Evolutionary conservation across 35 echinoderm and acorn worm genomes (phyloP), one percentile per base, ranked within the genome.

Genomic region (Stichopus chloronotus): DNA sequence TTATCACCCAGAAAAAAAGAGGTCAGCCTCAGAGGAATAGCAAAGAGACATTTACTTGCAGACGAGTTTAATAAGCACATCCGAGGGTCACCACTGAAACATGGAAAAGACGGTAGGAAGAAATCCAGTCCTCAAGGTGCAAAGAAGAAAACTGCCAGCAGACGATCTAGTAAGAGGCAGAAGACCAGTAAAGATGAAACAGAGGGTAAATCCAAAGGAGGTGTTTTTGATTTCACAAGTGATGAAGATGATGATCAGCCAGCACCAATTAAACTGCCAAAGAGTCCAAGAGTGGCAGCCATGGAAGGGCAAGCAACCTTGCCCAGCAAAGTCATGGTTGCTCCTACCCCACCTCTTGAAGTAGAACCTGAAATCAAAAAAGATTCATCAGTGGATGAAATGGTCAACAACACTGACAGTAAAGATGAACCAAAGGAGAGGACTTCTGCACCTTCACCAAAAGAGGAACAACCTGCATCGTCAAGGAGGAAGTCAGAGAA

Each of bases 191-290:
- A 89, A 19, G 87, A 65, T 25, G 87, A 63, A 56, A 25, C 57
- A 25, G 59, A 89, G 87, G 54, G 9, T 53, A 89, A 89, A 24
- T 54, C 30, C 52, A 72, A 72, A 53, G 87, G 87, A 23, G 87
- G 87, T 8, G 87, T 89, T 8, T 89, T 89, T 54, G 87, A 89
- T 61, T 89, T 89, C 59, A 89, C 87, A 6, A 89, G 87, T 72
- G 87, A 89, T 72, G 87, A 89, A 25, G 87, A 88, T 61, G 58
- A 43, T 10, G 86, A 89, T 71, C 57, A 89, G 43, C 43, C 87
- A 30, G 60, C 52, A 52, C 87, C 63, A 24, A 63, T 89, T 53
- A 89, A 71, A 52, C 59, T 89, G 24, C 59, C 87, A 72, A 89
- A 71, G 12, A 89, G 87, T 54, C 87, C 87, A 69, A 89, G 87